A percentile compares a stretch with the other conserved stretches of the same genome.
Evolutionary conservation across 2,888 invertebrate species (phyloP).

Genomic region (Dilophus febrilis): DNA sequence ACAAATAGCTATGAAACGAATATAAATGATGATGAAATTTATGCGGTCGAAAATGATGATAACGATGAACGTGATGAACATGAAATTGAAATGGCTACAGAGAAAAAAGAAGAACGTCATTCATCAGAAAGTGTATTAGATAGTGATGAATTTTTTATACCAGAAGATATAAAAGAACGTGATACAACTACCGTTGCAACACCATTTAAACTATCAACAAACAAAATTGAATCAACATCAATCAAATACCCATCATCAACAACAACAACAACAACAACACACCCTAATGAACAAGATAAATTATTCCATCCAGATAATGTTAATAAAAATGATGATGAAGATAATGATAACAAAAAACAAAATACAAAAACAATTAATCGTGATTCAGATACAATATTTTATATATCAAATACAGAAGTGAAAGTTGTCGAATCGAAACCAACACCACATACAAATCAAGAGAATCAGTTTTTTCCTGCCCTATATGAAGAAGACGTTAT

Average conservation of each 20-base stretch:
- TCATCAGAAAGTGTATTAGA: too few species aligned
- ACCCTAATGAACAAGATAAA: neutral
- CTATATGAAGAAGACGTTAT: slow-evolving; percentile 20
- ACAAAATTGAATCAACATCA: too few species aligned
- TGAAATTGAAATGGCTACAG: too few species aligned
- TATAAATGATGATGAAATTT: too few species aligned
- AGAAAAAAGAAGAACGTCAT: too few species aligned
- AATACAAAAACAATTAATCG: slow-evolving; percentile 16
- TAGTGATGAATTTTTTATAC: neutral
- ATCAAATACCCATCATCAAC: neutral
- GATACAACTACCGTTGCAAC: neutral
- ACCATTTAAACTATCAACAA: too few species aligned
- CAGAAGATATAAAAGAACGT: neutral
- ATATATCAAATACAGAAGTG: slow-evolving; percentile 31
- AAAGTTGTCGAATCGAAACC: slow-evolving; percentile 28
- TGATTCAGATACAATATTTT: slow-evolving; percentile 30
- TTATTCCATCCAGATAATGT: slow-evolving; percentile 1
- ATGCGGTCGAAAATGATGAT: too few species aligned
- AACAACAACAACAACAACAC: slow-evolving; percentile 7
- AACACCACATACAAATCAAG: slow-evolving; percentile 12
- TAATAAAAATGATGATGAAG: neutral
- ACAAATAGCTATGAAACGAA: too few species aligned
- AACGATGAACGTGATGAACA: too few species aligned
- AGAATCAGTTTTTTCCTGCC: slow-evolving; percentile 23
- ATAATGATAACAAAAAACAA: too few species aligned